Evolutionary conservation across 1,140 invertebrate species (phyloP).

Genomic region (Pristionchus pacificus): DNA sequence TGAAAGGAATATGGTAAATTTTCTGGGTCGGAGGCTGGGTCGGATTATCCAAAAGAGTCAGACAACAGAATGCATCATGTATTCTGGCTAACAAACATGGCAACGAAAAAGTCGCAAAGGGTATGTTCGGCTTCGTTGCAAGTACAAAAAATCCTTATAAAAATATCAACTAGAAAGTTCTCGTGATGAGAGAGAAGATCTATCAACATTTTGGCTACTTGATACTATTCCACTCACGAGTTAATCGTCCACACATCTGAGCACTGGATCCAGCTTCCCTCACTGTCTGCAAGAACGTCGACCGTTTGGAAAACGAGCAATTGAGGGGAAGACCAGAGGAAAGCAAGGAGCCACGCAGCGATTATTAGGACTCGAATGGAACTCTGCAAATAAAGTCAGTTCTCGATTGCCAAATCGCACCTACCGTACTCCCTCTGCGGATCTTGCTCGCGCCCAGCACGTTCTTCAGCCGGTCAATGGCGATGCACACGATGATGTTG

Average conservation of each 20-base stretch:
- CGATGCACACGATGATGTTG: slow-evolving; percentile 55
- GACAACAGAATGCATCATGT: too few relatives aligned
- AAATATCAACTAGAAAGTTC: too few relatives aligned
- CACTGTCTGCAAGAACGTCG: slow-evolving; percentile 23
- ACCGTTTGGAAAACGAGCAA: slow-evolving; percentile 41
- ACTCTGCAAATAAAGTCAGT: neutral
- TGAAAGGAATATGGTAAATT: too few relatives aligned
- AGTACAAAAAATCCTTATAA: too few relatives aligned
- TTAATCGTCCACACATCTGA: slow-evolving; percentile 44
- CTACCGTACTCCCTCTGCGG: slow-evolving; percentile 15
- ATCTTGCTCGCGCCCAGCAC: slow-evolving; percentile 42
- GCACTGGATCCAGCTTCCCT: slow-evolving; percentile 44
- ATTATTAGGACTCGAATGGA: slow-evolving; percentile 26
- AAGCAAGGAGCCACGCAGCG: slow-evolving; percentile 38
- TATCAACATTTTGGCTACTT: too few relatives aligned
- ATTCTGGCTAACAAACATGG: too few relatives aligned
- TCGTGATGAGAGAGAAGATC: too few relatives aligned
- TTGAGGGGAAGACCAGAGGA: slow-evolving; percentile 38
- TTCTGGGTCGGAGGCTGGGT: too few relatives aligned
- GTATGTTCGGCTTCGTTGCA: too few relatives aligned
- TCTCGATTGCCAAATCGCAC: neutral
- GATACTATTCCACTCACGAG: too few relatives aligned
- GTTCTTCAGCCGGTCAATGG: slow-evolving; percentile 48
- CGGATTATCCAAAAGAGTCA: too few relatives aligned
- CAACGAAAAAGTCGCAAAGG: too few relatives aligned